Evolutionary conservation across 1,140 invertebrate genomes (phyloP), one percentile per base, ranked within the genome.

Genomic region (Gyrodactylus bullatarudis): DNA sequence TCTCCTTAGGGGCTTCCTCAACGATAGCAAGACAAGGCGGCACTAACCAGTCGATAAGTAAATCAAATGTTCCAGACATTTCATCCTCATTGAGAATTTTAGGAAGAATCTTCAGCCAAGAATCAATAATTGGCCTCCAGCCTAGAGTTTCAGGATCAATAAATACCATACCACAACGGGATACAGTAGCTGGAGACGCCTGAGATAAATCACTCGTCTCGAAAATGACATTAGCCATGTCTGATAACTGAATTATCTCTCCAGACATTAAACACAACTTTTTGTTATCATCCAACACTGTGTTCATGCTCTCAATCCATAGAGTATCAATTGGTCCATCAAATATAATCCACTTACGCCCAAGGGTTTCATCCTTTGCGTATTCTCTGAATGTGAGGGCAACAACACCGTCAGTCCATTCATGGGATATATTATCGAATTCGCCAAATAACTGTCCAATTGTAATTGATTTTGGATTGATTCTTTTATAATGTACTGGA

Each of bases 131-230:
- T 0, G 80, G 79, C 68, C 78, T 71, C 80, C 80, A 82, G 20
- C 80, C 80, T 1, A 82, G 76, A 16, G 78, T 79, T 1, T 76
- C 81, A 1, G 80, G 80, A 74, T 82, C 80, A 34, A 82, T 76
- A 76, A 81, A 82, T 68, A 82, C 78, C 81, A 82, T 81, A 75
- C 81, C 81, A 77, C 81, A 82, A 20, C 81, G 76, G 75, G 78
- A 79, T 1, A 82, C 81, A 1, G 81, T 82, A 20, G 81, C 81
- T 68, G 81, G 81, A 80, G 81, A 82, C 20, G 81, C 81, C 76
- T 89, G 87, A 69, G 80, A 79, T 8, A 82, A 76, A 76, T 81
- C 81, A 79, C 81, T 80, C 16, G 80, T 81, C 74, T 82, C 81
- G 76, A 82, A 82, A 75, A 82, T 80, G 23, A 82, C 76, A 75